Conservation (phyloP, 2,113 vertebrate species). For the Melanerpes aurifrons region DNA sequence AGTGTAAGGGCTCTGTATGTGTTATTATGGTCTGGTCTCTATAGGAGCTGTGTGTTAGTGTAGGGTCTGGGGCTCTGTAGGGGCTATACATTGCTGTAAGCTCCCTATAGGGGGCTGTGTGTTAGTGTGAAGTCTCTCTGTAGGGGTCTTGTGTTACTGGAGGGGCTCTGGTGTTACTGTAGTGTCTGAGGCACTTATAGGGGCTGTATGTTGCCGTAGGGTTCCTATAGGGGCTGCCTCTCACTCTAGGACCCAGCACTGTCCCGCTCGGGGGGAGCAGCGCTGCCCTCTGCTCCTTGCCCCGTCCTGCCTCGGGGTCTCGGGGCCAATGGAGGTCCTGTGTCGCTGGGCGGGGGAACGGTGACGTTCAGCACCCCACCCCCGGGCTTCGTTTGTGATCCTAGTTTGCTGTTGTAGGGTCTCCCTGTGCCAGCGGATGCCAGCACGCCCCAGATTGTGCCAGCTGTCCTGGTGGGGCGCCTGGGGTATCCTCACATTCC, state of each 20-base stretch:
- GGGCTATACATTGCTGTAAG: background rate
- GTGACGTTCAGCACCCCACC: background rate
- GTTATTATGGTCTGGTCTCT: background rate
- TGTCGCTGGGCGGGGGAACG: background rate
- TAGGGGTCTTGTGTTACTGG: background rate
- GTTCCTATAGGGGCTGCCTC: background rate
- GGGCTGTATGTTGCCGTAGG: background rate
- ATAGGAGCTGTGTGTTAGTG: background rate
- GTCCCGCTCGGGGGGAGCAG: background rate
- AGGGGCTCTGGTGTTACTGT: background rate
- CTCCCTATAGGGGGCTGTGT: rapidly evolving
- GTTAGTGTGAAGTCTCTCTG: background rate
- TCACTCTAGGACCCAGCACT: background rate
- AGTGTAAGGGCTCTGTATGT: background rate
- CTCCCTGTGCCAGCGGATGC: background rate
- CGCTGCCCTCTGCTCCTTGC: background rate
- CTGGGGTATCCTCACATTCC: too few species aligned
- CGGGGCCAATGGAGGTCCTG: too few species aligned
- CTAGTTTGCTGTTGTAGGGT: background rate
- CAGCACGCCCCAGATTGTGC: background rate
- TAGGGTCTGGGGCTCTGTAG: rapidly evolving
- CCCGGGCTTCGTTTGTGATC: rapidly evolving
- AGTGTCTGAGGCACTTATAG: background rate
- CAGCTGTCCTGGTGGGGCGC: background rate
- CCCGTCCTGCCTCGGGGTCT: background rate